phyloP scores from a whole-genome alignment of 2,888 invertebrate species.

The Rhamnusium bicolor region DNA sequence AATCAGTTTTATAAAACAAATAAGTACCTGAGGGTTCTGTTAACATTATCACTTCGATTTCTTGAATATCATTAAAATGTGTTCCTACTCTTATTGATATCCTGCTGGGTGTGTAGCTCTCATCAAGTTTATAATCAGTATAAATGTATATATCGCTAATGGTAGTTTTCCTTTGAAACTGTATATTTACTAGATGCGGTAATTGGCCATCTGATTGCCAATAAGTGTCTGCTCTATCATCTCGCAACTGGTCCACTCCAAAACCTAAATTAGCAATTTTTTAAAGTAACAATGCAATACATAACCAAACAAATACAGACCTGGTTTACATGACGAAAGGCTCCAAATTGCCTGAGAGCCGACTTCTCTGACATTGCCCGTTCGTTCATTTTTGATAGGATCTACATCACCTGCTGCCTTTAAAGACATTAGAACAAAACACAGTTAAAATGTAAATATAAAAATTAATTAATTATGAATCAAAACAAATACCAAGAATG shows the following conservation, averaged over 20 bases:
- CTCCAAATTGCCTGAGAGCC: constrained; percentile 88
- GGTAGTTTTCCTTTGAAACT: constrained; percentile 95
- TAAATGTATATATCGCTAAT: constrained; percentile 97
- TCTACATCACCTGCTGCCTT: constrained; percentile 58
- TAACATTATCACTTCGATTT: constrained; percentile 94
- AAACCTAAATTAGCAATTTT: constrained; percentile 89
- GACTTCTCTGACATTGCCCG: constrained; percentile 68
- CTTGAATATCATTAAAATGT: constrained; percentile 96
- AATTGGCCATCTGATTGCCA: constrained; percentile 99
- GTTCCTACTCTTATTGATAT: constrained; percentile 95
- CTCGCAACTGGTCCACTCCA: constrained; percentile 96
- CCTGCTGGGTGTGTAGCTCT: constrained; percentile 98
- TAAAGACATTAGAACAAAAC: too few species aligned
- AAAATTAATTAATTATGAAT: too few species aligned
- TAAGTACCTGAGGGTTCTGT: constrained; percentile 87
- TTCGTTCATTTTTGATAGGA: constrained; percentile 66
- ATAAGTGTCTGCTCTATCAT: constrained; percentile 96
- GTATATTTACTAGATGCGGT: constrained; percentile 97
- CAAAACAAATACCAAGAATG: not conserved
- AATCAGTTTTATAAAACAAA: not conserved
- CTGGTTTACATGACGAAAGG: constrained; percentile 97
- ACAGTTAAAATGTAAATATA: not conserved
- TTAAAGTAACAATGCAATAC: not conserved
- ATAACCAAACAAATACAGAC: constrained; percentile 69
- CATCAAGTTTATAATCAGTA: constrained; percentile 98